Evolutionary conservation across 2,113 vertebrate genomes (phyloP).

Genomic region (Blennius ocellaris): DNA sequence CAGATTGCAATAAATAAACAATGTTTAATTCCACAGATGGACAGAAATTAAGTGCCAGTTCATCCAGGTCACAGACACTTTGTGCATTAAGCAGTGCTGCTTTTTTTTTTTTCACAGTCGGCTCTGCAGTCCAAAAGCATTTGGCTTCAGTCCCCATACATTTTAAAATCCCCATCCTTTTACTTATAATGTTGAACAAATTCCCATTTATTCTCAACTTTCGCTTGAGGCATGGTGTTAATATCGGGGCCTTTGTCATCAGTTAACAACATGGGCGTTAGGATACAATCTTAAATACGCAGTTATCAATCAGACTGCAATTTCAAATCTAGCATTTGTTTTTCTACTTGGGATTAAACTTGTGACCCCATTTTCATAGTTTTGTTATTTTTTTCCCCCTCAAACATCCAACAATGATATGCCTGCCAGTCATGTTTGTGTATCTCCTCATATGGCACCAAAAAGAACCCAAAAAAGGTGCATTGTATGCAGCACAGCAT

Average conservation of each 20-base stretch:
- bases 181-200: slow-evolving; percentile 14
- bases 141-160: slow-evolving; percentile 27
- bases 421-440: slow-evolving; percentile 13
- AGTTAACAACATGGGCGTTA: slow-evolving; percentile 14
- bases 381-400: no score
- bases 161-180: slow-evolving; percentile 12
- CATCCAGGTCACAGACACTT: slow-evolving; percentile 9
- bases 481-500: slow-evolving; percentile 29
- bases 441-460: slow-evolving; percentile 12
- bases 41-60: slow-evolving; percentile 17
- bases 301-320: neutral
- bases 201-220: slow-evolving; percentile 25
- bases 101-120: neutral
- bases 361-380: neutral
- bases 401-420: neutral
- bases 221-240: neutral
- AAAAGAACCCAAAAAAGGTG: slow-evolving; percentile 14
- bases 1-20: slow-evolving; percentile 7
- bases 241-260: slow-evolving; percentile 2
- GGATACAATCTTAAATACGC: neutral
- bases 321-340: neutral
- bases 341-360: slow-evolving; percentile 2
- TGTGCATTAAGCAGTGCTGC: slow-evolving; percentile 7
- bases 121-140: slow-evolving; percentile 26
- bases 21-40: slow-evolving; percentile 12